phyloP scores from a whole-genome alignment of 1,140 invertebrate species.

The Pentalonia nigronervosa region DNA sequence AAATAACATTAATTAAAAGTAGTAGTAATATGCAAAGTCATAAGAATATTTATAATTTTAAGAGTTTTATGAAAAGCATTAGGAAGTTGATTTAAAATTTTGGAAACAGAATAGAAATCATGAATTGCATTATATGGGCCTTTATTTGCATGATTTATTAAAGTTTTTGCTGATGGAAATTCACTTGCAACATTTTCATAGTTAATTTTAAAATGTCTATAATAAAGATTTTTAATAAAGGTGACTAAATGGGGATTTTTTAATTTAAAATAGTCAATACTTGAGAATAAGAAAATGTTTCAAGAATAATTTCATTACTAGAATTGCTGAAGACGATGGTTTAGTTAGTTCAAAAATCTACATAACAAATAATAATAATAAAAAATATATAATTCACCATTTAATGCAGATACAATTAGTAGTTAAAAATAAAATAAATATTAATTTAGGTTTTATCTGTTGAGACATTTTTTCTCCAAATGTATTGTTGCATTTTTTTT shows the following conservation, averaged over 20 bases:
- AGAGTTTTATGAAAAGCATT: constrained; percentile 19
- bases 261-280: constrained; percentile 18
- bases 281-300: too few species aligned
- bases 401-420: too few species aligned
- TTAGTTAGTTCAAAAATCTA: constrained; percentile 22
- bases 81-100: not conserved
- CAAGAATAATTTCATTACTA: not conserved
- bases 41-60: constrained; percentile 33
- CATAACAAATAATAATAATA: not conserved
- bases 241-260: not conserved
- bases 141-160: not conserved
- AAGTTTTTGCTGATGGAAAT: too few species aligned
- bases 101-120: constrained; percentile 15
- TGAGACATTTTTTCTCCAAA: not conserved
- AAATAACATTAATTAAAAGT: not conserved
- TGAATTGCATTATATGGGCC: constrained; percentile 4
- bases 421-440: too few species aligned
- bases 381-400: too few species aligned
- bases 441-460: not conserved
- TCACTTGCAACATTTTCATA: too few species aligned
- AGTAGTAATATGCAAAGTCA: not conserved
- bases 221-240: constrained; percentile 25
- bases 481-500: not conserved
- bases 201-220: constrained; percentile 3
- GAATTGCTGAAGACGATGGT: not conserved